Conservation (phyloP, 2,888 invertebrate species). For the Xanthia icteritia region DNA sequence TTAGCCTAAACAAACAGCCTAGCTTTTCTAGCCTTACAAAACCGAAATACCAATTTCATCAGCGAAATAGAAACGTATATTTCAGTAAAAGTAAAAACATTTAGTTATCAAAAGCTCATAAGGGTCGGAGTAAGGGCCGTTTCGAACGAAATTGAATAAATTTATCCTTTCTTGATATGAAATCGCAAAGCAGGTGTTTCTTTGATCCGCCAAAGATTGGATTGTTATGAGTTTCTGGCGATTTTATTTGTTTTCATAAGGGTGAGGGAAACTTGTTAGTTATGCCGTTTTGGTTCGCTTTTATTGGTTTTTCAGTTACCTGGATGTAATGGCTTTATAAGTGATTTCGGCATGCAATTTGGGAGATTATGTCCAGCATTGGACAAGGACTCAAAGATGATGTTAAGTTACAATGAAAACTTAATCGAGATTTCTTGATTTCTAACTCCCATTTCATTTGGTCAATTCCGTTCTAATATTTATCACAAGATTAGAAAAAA, state of each 20-base stretch:
- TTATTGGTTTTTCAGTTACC: constrained; percentile 34
- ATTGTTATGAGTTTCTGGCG: constrained; percentile 63
- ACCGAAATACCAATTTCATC: constrained; percentile 43
- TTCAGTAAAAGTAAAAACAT: constrained; percentile 47
- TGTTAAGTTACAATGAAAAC: neutral
- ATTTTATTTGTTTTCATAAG: constrained; percentile 65
- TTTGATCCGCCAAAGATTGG: constrained; percentile 69
- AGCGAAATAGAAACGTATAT: constrained; percentile 35
- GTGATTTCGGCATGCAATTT: neutral
- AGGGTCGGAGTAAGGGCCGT: constrained; percentile 49
- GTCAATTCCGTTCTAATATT: neutral
- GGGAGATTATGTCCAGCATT: neutral
- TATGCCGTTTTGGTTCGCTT: constrained; percentile 27
- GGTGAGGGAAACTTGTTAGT: constrained; percentile 44
- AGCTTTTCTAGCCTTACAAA: neutral
- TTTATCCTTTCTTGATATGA: constrained; percentile 67
- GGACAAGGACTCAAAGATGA: neutral
- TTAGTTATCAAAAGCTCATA: constrained; percentile 68
- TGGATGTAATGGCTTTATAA: neutral
- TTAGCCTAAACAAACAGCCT: constrained; percentile 16
- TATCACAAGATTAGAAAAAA: neutral
- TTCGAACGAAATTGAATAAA: constrained; percentile 67
- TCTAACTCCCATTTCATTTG: too few relatives aligned
- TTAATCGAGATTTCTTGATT: neutral
- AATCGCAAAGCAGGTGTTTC: constrained; percentile 66